Evolutionary conservation across 1,140 invertebrate species (phyloP).

Genomic region (Whitmania pigra): DNA sequence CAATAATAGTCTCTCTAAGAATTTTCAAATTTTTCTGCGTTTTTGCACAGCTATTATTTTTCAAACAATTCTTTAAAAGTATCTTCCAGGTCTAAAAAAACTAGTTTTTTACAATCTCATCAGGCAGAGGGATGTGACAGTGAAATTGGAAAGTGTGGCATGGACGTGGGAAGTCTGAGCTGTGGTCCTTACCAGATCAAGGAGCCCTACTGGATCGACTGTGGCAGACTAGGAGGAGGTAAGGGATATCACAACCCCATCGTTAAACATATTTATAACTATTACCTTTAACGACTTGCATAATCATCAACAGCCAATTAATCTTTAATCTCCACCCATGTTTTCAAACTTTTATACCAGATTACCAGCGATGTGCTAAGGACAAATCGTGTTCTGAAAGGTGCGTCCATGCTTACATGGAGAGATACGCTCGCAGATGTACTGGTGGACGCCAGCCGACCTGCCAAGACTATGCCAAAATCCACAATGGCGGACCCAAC

Average conservation of each 20-base stretch:
- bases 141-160: conserved; percentile 24
- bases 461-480: conserved; percentile 36
- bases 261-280: no score
- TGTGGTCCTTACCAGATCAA: conserved; percentile 35
- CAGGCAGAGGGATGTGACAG: conserved; percentile 6
- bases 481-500: conserved; percentile 42
- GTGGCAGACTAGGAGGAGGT: neutral
- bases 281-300: no score
- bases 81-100: no score
- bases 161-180: conserved; percentile 31
- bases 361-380: conserved; percentile 24
- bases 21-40: no score
- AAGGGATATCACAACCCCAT: neutral
- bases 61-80: no score
- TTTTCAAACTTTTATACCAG: neutral
- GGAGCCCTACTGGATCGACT: conserved; percentile 27
- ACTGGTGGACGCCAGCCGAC: conserved; percentile 25
- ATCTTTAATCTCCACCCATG: no score
- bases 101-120: no score
- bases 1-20: no score
- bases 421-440: conserved; percentile 27
- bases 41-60: no score
- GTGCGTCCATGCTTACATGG: conserved; percentile 26
- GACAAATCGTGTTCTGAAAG: conserved; percentile 25
- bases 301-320: no score